Percentiles rank a stretch among this genome's conserved stretches.
Evolutionary conservation across 1,140 invertebrate genomes (phyloP).

Genomic region (Bombus affinis): DNA sequence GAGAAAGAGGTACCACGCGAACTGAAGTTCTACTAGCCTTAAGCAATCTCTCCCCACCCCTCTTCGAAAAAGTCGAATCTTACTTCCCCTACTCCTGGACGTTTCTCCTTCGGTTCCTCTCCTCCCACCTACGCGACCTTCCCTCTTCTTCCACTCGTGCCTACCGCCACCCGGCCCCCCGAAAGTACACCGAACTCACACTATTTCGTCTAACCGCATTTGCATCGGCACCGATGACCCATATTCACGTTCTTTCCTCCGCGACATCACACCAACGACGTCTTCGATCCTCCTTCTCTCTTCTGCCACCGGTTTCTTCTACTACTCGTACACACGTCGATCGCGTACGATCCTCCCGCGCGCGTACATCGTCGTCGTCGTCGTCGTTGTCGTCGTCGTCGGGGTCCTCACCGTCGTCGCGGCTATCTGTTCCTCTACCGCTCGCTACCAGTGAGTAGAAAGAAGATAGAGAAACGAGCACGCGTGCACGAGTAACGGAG

Average conservation of each 20-base stretch:
- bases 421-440: not conserved
- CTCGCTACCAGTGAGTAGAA: not conserved
- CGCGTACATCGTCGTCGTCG: not conserved
- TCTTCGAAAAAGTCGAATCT: constrained; percentile 56
- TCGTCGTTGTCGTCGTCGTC: not conserved
- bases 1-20: constrained; percentile 39
- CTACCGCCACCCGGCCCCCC: constrained; percentile 42
- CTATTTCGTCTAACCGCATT: constrained; percentile 73
- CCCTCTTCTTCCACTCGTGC: constrained; percentile 39
- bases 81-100: not conserved
- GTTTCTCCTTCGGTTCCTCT: constrained; percentile 13
- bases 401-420: not conserved
- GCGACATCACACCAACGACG: constrained; percentile 38
- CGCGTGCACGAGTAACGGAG: not conserved
- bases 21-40: constrained; percentile 65
- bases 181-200: constrained; percentile 51
- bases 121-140: constrained; percentile 36
- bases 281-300: constrained; percentile 39
- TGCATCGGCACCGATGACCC: constrained; percentile 79
- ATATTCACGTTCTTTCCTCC: constrained; percentile 73
- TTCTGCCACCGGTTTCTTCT: not conserved
- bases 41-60: constrained; percentile 62
- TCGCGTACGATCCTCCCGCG: constrained; percentile 41
- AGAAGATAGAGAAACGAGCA: not conserved
- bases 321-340: not conserved